Evolutionary conservation across 2,113 vertebrate genomes (phyloP).

Genomic region (Pachypanchax playfairii): DNA sequence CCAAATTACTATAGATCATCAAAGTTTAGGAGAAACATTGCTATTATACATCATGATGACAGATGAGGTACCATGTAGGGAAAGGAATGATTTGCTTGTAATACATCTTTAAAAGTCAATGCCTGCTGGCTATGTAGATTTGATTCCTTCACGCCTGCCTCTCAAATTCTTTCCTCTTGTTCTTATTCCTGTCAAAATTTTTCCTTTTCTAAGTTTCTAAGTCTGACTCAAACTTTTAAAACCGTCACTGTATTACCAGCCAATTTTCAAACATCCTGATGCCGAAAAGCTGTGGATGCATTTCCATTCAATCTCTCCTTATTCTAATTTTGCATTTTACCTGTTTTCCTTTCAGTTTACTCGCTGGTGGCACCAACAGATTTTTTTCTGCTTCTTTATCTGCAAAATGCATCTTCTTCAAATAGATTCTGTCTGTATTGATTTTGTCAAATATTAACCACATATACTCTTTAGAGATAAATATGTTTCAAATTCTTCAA

Average conservation of each 20-base stretch:
- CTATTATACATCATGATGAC: slow-evolving; percentile 68
- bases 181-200: slow-evolving; percentile 29
- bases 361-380: background rate
- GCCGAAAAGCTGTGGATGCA: slow-evolving; percentile 23
- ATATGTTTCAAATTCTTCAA: background rate
- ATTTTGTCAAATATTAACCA: slow-evolving; percentile 10
- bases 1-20: slow-evolving; percentile 64
- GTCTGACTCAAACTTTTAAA: slow-evolving; percentile 32
- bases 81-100: slow-evolving; percentile 37
- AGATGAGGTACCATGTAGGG: slow-evolving; percentile 52
- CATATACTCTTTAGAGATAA: background rate
- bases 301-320: background rate
- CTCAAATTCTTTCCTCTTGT: slow-evolving; percentile 32
- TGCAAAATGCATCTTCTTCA: background rate
- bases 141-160: slow-evolving; percentile 12
- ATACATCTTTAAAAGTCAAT: slow-evolving; percentile 71
- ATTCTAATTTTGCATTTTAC: background rate
- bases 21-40: slow-evolving; percentile 52
- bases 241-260: no score
- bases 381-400: background rate
- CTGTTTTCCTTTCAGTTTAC: background rate
- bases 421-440: slow-evolving; percentile 9
- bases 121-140: slow-evolving; percentile 46
- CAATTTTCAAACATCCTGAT: slow-evolving; percentile 28
- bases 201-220: slow-evolving; percentile 11